phyloP scores from a whole-genome alignment of 2,113 vertebrate genomes.

The Genyomyrus donnyi region DNA sequence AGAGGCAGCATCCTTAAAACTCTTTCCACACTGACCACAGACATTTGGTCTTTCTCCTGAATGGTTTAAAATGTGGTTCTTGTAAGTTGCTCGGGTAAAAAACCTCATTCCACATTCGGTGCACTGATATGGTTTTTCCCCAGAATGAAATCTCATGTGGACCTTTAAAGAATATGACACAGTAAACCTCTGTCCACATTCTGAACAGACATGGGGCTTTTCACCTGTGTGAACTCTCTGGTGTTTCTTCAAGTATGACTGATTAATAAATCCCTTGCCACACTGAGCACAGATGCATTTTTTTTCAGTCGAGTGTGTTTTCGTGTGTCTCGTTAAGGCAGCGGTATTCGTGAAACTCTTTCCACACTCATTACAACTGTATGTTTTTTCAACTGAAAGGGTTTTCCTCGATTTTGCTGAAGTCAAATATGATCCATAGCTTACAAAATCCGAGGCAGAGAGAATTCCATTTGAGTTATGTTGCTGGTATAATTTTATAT shows the following conservation, averaged over 20 bases:
- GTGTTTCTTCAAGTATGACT: slow-evolving; percentile 1
- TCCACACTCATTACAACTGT: not conserved
- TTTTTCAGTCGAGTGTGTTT: slow-evolving; percentile 7
- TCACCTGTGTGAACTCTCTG: not conserved
- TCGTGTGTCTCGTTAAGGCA: not conserved
- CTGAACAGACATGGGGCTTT: not conserved
- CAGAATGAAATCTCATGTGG: not conserved
- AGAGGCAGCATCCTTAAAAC: not conserved
- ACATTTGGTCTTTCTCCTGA: not conserved
- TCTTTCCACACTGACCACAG: not conserved
- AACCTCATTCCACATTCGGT: not conserved
- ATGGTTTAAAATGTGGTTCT: not conserved
- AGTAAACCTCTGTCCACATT: not conserved
- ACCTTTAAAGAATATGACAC: not conserved
- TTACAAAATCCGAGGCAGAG: not conserved
- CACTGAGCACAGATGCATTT: not conserved
- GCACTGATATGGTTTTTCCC: slow-evolving; percentile 5
- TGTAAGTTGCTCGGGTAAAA: not conserved
- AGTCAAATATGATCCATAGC: not conserved
- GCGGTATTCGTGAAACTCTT: not conserved
- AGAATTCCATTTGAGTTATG: not conserved
- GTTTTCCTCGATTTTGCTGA: not conserved
- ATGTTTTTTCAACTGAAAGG: not conserved
- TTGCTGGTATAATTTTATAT: not conserved
- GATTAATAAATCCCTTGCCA: not conserved